Percentiles rank a stretch among this genome's conserved stretches.
These are phyloP conservation scores for Palythoa caribaeorum DNA, from an alignment of 92 coral and sea anemone genomes.

Conservation along the genomic window DNA sequence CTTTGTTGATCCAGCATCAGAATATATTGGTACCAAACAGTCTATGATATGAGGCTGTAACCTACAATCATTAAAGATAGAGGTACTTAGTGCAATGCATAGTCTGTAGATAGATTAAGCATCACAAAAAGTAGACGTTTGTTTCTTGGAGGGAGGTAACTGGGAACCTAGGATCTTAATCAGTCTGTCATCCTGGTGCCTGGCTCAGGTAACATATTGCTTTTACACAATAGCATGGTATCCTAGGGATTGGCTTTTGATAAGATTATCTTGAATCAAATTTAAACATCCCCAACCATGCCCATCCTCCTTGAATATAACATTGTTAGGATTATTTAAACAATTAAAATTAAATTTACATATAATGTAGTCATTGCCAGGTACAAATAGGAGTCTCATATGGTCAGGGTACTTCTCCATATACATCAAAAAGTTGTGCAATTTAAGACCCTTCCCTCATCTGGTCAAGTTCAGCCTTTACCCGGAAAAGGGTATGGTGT, in stretches of 20 bases:
- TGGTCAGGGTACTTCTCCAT: conserved; percentile 54
- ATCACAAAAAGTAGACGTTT: conserved; percentile 27
- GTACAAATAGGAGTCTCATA: conserved; percentile 50
- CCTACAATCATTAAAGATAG: conserved; percentile 37
- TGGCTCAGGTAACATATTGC: conserved; percentile 28
- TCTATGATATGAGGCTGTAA: conserved; percentile 35
- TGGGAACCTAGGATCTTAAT: conserved; percentile 31
- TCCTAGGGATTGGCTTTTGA: conserved; percentile 34
- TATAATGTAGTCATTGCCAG: conserved; percentile 59
- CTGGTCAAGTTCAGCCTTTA: conserved; percentile 58
- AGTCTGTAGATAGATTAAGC: conserved; percentile 26
- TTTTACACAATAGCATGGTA: conserved; percentile 33
- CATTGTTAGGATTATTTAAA: conserved; percentile 31
- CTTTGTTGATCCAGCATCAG: conserved; percentile 38
- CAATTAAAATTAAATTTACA: conserved; percentile 25
- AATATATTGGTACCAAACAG: conserved; percentile 35
- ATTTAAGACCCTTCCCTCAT: conserved; percentile 55
- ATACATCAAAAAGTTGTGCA: conserved; percentile 41
- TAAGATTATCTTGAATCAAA: conserved; percentile 36
- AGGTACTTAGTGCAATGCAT: conserved; percentile 33
- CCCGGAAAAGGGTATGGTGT: conserved; percentile 53
- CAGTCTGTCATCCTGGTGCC: conserved; percentile 23
- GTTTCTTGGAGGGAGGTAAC: conserved; percentile 32
- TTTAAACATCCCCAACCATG: conserved; percentile 26
- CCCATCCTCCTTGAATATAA: conserved; percentile 36